A percentile compares a stretch with the other conserved stretches of the same genome.
phyloP scores from a whole-genome alignment of 2,888 invertebrate genomes.

The Orchesellides sinensis region DNA sequence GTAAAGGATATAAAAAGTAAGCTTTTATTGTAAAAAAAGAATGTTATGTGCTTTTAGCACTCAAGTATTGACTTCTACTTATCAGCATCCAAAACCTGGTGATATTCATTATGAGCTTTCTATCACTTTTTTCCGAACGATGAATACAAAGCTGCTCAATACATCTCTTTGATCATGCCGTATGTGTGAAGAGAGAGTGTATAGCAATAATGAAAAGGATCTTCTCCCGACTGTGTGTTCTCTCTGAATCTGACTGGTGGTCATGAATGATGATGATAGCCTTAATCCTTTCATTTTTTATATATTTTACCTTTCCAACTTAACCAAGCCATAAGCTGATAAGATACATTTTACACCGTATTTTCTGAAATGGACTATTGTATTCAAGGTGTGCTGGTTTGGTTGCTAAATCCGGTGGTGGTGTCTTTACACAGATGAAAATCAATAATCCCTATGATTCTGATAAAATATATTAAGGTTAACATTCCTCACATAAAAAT shows the following conservation, averaged over 20 bases:
- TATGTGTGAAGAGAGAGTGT: too few relatives aligned
- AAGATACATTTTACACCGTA: not conserved
- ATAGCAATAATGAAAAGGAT: too few relatives aligned
- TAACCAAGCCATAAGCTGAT: not conserved
- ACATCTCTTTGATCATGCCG: conserved; percentile 25
- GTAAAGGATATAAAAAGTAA: too few relatives aligned
- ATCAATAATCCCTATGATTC: not conserved
- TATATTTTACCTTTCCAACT: not conserved
- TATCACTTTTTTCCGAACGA: not conserved
- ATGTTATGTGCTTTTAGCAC: conserved; percentile 3
- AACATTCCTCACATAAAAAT: not conserved
- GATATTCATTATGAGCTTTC: not conserved
- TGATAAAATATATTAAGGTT: not conserved
- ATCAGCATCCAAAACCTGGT: too few relatives aligned
- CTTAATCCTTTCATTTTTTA: not conserved
- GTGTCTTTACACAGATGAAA: too few relatives aligned
- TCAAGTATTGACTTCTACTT: not conserved
- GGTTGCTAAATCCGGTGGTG: too few relatives aligned
- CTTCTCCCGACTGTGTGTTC: not conserved
- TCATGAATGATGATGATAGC: not conserved
- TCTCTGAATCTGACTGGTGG: too few relatives aligned
- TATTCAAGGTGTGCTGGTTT: too few relatives aligned
- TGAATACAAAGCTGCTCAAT: not conserved
- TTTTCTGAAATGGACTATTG: not conserved
- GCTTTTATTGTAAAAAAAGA: too few relatives aligned